Evolutionary conservation across 2,888 invertebrate species (phyloP), one percentile per base, ranked within the genome.

Genomic region (Phalera bucephala): DNA sequence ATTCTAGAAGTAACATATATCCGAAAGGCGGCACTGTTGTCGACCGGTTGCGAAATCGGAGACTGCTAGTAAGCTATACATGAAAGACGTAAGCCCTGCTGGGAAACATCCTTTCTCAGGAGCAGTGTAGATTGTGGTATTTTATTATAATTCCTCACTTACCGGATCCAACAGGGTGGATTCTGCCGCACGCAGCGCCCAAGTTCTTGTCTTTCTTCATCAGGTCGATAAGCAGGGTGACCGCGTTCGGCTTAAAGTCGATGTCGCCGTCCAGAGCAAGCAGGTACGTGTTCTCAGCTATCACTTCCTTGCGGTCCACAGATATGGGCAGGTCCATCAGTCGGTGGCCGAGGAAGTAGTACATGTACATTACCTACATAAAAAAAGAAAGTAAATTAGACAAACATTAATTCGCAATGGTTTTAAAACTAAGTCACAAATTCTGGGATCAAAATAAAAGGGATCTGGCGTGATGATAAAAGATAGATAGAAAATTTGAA

Each of bases 231-330:
- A 97, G 89, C 30, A 95, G 78, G 32, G 94, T 94, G 1, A 96
- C 95, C 0, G 96, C 95, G 21, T 90, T 81, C 0, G 97, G 96
- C 58, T 93, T 94, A 74, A 97, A 97, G 76, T 97, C 96, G 46
- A 97, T 95, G 66, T 97, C 97, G 2, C 97, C 97, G 66, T 97
- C 97, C 41, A 97, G 83, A 3, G 97, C 96, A 19, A 97, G 83
- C 7, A 97, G 82, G 64, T 92, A 97, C 0, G 96, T 97, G 77
- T 96, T 96, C 72, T 95, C 93, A 0, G 95, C 94, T 31, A 94
- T 92, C 2, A 91, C 84, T 44, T 93, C 92, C 65, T 93, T 94
- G 36, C 91, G 85, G 35, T 91, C 91, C 8, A 89, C 87, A 2
- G 91, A 82, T 14, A 92, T 86, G 0, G 91, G 91, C 54, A 92